A percentile compares a stretch with the other conserved stretches of the same genome.
These are phyloP conservation scores for Sinodicranocentrus sp. DNA, from an alignment of 2,888 invertebrate genomes.

Conservation along the genomic window DNA sequence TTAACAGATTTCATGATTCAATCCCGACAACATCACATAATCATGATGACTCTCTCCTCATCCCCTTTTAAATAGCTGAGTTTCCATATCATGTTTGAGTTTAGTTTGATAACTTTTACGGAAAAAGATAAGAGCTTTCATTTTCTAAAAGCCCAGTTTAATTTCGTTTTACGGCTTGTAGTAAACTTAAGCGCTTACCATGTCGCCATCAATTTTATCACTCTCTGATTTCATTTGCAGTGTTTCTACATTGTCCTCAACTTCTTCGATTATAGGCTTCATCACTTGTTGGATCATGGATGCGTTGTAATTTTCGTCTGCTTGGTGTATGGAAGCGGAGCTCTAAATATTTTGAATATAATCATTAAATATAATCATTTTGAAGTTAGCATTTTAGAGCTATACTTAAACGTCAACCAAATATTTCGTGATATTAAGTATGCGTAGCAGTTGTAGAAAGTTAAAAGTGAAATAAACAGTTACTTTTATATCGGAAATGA, in stretches of 20 bases:
- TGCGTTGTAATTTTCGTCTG: constrained; percentile 82
- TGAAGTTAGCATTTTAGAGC: too few species aligned
- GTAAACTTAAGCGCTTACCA: constrained; percentile 67
- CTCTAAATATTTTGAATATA: constrained; percentile 3
- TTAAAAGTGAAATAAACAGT: background rate
- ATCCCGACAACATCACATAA: too few species aligned
- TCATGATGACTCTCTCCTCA: too few species aligned
- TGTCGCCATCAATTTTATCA: constrained; percentile 81
- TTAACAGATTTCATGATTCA: too few species aligned
- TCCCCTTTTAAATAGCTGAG: too few species aligned
- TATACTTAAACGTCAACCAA: too few species aligned
- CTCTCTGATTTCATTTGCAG: constrained; percentile 81
- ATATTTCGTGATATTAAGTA: too few species aligned
- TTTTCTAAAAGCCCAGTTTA: background rate
- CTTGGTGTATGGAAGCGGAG: constrained; percentile 45
- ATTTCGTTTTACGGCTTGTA: background rate
- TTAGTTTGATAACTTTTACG: too few species aligned
- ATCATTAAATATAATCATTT: background rate
- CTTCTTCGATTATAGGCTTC: constrained; percentile 84
- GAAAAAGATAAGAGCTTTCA: constrained; percentile 5
- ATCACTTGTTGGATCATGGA: constrained; percentile 83
- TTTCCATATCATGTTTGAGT: too few species aligned
- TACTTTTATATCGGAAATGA: constrained; percentile 71
- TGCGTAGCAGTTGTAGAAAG: too few species aligned
- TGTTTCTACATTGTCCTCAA: constrained; percentile 83